phyloP scores from a whole-genome alignment of 2,888 invertebrate species.

The Drosophila stalkeri region DNA sequence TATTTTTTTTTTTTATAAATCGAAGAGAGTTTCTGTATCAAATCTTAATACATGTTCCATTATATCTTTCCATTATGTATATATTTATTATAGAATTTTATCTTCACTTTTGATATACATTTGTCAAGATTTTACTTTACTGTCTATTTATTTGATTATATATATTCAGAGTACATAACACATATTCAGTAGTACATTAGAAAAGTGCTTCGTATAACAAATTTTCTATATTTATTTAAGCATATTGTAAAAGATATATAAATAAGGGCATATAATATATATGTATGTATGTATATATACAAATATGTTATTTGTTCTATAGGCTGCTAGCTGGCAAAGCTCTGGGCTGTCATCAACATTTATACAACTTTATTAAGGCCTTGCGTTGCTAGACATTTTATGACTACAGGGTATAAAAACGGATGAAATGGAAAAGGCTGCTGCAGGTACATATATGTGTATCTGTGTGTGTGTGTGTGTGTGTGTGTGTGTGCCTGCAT shows the following conservation, averaged over 20 bases:
- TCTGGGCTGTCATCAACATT: conserved; percentile 18
- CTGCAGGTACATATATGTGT: conserved; percentile 48
- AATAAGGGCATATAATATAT: background rate
- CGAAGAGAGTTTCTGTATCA: background rate
- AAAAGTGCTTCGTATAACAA: conserved; percentile 1
- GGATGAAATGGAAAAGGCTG: conserved; percentile 42
- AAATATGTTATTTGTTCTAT: conserved; percentile 12
- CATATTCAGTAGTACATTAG: background rate
- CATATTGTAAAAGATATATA: conserved; percentile 9
- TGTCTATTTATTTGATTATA: background rate
- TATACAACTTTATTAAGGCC: conserved; percentile 46
- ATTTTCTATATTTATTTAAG: conserved; percentile 8
- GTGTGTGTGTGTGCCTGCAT: background rate
- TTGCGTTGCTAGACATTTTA: conserved; percentile 35
- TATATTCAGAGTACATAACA: background rate
- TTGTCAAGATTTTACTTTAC: background rate
- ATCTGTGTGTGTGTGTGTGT: conserved; percentile 23
- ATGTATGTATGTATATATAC: background rate
- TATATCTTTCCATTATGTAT: background rate
- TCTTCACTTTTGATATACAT: background rate
- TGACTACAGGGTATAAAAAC: conserved; percentile 35
- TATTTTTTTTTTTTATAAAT: too few relatives aligned
- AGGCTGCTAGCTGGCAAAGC: background rate
- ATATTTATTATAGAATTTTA: background rate
- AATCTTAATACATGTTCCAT: background rate